These are phyloP conservation scores for Aphidius ervi DNA, from an alignment of 1,140 invertebrate species.

Conservation along the genomic window DNA sequence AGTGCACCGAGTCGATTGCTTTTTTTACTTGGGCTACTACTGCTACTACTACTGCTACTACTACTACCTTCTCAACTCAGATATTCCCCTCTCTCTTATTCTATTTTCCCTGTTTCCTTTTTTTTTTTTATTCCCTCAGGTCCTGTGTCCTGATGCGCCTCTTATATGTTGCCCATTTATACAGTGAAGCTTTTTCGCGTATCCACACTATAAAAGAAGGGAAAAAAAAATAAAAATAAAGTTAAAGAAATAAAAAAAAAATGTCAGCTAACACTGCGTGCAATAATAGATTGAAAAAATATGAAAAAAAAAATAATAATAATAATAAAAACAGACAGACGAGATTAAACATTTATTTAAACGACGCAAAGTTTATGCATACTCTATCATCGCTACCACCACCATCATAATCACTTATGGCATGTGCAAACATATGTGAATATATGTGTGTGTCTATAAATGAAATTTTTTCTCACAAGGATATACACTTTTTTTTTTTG, in stretches of 20 bases:
- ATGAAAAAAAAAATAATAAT: constrained; percentile 5
- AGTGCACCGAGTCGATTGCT: constrained; percentile 52
- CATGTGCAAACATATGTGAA: constrained; percentile 12
- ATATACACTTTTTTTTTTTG: no score
- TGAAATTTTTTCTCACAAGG: no score
- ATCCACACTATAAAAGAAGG: no score
- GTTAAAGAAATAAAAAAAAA: constrained; percentile 29
- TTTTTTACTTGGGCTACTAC: constrained; percentile 28
- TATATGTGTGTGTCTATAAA: background rate
- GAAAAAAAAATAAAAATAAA: no score
- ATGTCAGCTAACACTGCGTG: constrained; percentile 20
- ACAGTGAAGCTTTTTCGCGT: background rate
- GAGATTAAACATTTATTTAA: constrained; percentile 55
- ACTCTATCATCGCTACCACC: background rate
- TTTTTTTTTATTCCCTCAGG: constrained; percentile 12
- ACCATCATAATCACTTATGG: background rate
- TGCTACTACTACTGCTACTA: no score
- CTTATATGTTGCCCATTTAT: background rate
- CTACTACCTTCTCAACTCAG: constrained; percentile 1
- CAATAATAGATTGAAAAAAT: constrained; percentile 22
- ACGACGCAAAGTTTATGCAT: constrained; percentile 33
- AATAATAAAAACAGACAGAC: constrained; percentile 26
- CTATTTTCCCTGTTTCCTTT: constrained; percentile 5
- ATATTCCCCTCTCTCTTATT: constrained; percentile 12
- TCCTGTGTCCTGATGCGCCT: no score